Conservation (phyloP, 2,797 vertebrate genomes). For the Sylvia borin region DNA sequence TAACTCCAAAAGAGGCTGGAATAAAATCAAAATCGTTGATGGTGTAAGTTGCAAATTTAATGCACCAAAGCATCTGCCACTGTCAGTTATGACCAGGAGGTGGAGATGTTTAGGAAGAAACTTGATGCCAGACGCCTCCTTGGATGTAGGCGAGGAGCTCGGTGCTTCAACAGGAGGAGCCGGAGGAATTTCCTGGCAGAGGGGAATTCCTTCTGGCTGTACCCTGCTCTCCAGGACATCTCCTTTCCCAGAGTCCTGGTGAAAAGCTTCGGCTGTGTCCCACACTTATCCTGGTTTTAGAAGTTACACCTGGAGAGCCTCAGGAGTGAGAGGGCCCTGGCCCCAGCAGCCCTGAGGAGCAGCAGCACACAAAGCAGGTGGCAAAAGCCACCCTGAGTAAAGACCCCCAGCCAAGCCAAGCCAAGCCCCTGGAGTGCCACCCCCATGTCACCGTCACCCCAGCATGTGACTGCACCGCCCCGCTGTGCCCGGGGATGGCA, state of each 20-base stretch:
- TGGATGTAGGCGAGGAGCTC: background rate
- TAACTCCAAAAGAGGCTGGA: background rate
- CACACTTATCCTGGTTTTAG: background rate
- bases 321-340: background rate
- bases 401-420: background rate
- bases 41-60: background rate
- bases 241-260: background rate
- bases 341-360: background rate
- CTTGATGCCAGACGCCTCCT: background rate
- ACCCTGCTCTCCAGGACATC: background rate
- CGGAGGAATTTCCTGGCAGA: background rate
- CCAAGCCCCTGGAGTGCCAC: background rate
- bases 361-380: background rate
- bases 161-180: background rate
- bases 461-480: background rate
- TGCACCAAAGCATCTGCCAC: background rate
- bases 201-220: background rate
- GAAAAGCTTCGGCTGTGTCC: background rate
- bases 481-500: fast-evolving
- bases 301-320: background rate
- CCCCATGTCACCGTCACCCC: background rate
- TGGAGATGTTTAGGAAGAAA: background rate
- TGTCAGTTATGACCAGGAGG: background rate
- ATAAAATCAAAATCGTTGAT: background rate
- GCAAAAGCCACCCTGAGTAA: fast-evolving